Base-by-base conservation (phyloP, 2,113 vertebrate species). In the Trochalopteron elliotii region DNA sequence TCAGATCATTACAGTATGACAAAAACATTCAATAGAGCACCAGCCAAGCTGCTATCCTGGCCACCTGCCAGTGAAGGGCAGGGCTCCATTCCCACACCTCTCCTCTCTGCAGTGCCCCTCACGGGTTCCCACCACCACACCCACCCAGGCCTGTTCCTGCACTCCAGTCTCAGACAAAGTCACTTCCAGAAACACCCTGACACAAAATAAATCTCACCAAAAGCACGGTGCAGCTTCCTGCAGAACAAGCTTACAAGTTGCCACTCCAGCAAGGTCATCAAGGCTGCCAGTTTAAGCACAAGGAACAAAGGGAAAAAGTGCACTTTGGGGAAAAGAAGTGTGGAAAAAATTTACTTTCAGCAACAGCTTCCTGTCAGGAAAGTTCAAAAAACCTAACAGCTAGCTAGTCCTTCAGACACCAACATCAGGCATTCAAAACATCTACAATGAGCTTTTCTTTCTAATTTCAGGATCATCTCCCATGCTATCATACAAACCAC, bases 221-320 rank as follows among this genome's bases (percentile, higher is more conserved):
- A 20, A 78, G 30, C 17, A 74, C 2, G 0, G 21, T 35, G 35
- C 12, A 49, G 44, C 14, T 74, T 82, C 15, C 60, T 37, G 65
- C 27, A 84, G 10, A 56, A 37, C 19, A n/a, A 31, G 25, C 10
- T 40, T 42, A 70, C 30, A 69, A 50, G 31, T 0, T 67, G 24
- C 27, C 31, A 56, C 28, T 57, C 39, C 21, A n/a, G 52, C 21
- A 91, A 80, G 24, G 42, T 30, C 65, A 67, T 39, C 27, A 10
- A 39, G 7, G 9, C 25, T 67, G 52, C 18, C 18, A 72, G 22
- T 40, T 77, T 35, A 83, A 72, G 27, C 16, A 87, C 37, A 71
- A 45, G 22, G 17, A 83, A 50, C 0, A 1, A 42, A 7, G 5
- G 1, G 5, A 5, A 4, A 50, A 89, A 60, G 16, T 10, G 22